A percentile compares a stretch with the other conserved stretches of the same genome.
These are phyloP conservation scores for Aurelia aurita complex sp. Pacific DNA, from an alignment of 30 jellyfish, hydroid and myxozoan genomes.

Conservation along the genomic window DNA sequence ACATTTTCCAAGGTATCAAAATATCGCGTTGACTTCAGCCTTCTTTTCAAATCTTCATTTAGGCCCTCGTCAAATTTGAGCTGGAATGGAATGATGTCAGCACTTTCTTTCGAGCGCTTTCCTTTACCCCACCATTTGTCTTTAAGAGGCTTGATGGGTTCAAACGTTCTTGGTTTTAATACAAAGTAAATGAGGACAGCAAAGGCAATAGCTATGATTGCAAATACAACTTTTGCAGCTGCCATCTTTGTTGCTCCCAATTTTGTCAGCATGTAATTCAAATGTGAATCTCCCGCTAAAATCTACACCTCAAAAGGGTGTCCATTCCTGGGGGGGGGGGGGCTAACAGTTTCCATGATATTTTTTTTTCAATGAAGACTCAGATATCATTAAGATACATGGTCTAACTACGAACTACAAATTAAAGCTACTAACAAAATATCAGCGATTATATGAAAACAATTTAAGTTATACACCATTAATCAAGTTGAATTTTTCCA, in stretches of 20 bases:
- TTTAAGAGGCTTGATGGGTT: conserved; percentile 14
- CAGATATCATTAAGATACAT: too few relatives aligned
- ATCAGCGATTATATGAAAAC: too few relatives aligned
- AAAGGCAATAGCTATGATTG: conserved; percentile 8
- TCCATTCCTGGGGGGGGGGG: too few relatives aligned
- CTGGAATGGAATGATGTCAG: conserved; percentile 33
- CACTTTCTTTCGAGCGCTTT: conserved; percentile 23
- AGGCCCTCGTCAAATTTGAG: conserved; percentile 3
- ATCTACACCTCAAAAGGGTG: too few relatives aligned
- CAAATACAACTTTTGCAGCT: conserved; percentile 16
- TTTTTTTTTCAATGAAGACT: too few relatives aligned
- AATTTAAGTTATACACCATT: too few relatives aligned
- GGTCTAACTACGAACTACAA: too few relatives aligned
- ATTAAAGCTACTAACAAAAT: too few relatives aligned
- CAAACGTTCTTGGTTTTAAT: conserved; percentile 13
- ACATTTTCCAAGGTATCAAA: conserved; percentile 44
- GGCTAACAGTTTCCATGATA: too few relatives aligned
- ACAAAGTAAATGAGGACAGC: conserved; percentile 6
- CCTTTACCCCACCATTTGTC: conserved; percentile 75
- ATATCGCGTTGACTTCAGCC: conserved; percentile 26
- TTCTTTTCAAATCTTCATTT: conserved; percentile 15
- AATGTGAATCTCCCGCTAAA: too few relatives aligned
- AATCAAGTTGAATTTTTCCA: too few relatives aligned
- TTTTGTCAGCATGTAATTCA: too few relatives aligned
- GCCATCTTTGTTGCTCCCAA: conserved; percentile 8